Percentiles rank a stretch among this genome's conserved stretches.
Conservation (phyloP, 2,888 invertebrate species). For the Drosophila melanosoma region DNA sequence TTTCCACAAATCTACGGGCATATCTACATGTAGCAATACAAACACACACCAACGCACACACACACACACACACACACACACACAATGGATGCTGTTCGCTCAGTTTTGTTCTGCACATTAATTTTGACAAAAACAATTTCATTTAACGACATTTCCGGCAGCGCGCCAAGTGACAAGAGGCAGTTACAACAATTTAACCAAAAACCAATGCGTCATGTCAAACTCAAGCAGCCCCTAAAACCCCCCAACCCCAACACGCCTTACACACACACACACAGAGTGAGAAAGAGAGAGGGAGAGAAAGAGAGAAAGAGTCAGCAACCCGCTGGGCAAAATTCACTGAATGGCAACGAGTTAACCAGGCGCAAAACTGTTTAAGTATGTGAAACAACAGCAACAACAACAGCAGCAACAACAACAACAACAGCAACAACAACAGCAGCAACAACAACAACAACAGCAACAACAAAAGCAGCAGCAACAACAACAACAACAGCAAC, state of each 20-base stretch:
- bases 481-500: constrained; percentile 42
- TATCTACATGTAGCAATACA: constrained; percentile 17
- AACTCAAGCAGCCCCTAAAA: not conserved
- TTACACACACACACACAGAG: not conserved
- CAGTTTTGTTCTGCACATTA: constrained; percentile 62
- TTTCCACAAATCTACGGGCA: constrained; percentile 37
- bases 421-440: constrained; percentile 47
- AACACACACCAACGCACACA: not conserved
- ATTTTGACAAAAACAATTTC: constrained; percentile 75
- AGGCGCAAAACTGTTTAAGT: constrained; percentile 73
- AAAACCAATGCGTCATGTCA: constrained; percentile 27
- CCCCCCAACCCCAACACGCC: not conserved
- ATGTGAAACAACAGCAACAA: constrained; percentile 55
- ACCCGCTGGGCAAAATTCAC: constrained; percentile 23
- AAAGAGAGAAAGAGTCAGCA: not conserved
- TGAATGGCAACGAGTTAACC: constrained; percentile 64
- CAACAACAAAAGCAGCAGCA: constrained; percentile 41
- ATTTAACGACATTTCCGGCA: constrained; percentile 76
- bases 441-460: constrained; percentile 28
- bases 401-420: constrained; percentile 41
- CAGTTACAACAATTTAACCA: constrained; percentile 29
- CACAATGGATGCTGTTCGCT: constrained; percentile 50
- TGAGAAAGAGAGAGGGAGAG: accelerated
- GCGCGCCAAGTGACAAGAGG: constrained; percentile 32
- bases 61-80: constrained; percentile 38